Conservation (phyloP, 2,797 vertebrate genomes). For the Champsocephalus esox region DNA sequence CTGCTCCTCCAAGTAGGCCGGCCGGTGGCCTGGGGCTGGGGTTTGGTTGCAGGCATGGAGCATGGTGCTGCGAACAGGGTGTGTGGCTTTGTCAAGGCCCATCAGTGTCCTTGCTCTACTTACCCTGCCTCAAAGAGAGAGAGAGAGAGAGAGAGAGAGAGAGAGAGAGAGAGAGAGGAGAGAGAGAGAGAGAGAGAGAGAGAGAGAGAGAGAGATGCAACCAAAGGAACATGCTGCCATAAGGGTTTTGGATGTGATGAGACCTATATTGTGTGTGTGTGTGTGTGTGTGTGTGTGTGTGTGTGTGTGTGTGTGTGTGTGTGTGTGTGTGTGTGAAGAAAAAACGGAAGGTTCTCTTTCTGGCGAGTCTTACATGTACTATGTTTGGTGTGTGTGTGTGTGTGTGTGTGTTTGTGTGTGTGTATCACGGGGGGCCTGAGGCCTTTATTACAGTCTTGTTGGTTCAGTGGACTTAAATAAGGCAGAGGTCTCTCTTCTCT, state of each 20-base stretch:
- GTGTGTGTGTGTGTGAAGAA: constrained; percentile 20
- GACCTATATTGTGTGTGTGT: constrained; percentile 22
- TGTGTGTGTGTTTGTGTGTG: constrained; percentile 36
- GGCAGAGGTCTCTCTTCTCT: constrained; percentile 51
- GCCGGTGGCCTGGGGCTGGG: constrained; percentile 74
- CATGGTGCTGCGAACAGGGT: constrained; percentile 62
- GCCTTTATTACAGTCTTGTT: constrained; percentile 68
- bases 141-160: too few species aligned
- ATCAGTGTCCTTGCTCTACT: constrained; percentile 83
- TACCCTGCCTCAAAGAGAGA: constrained; percentile 70
- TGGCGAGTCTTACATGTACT: constrained; percentile 51
- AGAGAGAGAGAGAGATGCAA: constrained; percentile 41
- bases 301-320: not conserved
- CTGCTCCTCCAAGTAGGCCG: constrained; percentile 79
- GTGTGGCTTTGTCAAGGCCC: constrained; percentile 83
- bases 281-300: constrained; percentile 3
- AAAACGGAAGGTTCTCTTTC: constrained; percentile 51
- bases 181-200: constrained; percentile 14
- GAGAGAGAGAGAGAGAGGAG: too few species aligned
- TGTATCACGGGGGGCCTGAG: constrained; percentile 49
- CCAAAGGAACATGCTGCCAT: constrained; percentile 77
- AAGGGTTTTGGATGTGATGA: constrained; percentile 72
- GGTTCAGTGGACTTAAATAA: constrained; percentile 72
- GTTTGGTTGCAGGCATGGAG: constrained; percentile 74
- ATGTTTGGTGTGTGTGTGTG: not conserved